A percentile compares a stretch with the other conserved stretches of the same genome.
Conservation (phyloP, 2,113 vertebrate species). For the Madoqua kirkii region DNA sequence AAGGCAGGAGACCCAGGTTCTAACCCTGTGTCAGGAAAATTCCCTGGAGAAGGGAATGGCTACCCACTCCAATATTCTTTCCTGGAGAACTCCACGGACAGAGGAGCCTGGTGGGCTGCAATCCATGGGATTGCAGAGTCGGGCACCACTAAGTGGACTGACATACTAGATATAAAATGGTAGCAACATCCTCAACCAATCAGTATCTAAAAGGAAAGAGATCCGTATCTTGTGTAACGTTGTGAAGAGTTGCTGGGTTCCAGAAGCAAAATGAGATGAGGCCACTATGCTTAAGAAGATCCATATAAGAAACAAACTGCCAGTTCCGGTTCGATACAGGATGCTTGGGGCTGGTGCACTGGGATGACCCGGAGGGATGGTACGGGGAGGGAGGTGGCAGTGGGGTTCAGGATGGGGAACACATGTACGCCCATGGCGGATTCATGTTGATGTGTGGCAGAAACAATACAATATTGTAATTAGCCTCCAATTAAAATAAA, state of each 20-base stretch:
- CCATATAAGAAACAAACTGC: too few relatives aligned
- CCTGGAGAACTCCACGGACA: neutral
- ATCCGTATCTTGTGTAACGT: neutral
- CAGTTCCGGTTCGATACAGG: too few relatives aligned
- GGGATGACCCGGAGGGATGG: too few relatives aligned
- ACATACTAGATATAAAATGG: neutral
- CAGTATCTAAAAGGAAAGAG: neutral
- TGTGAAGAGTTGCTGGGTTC: neutral
- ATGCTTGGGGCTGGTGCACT: too few relatives aligned
- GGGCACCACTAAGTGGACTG: neutral
- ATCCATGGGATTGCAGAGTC: neutral
- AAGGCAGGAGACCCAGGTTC: neutral
- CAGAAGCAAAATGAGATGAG: neutral
- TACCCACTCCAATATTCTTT: neutral
- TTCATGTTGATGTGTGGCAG: too few relatives aligned
- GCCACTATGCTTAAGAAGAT: neutral
- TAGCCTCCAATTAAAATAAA: too few relatives aligned
- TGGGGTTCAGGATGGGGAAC: too few relatives aligned
- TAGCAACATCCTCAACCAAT: neutral
- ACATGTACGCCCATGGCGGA: too few relatives aligned
- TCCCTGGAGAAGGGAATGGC: neutral
- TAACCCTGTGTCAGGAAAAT: neutral
- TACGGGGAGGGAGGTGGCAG: too few relatives aligned
- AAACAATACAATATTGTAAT: too few relatives aligned
- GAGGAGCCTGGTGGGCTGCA: neutral